Evolutionary conservation across 2,797 vertebrate genomes (phyloP), one percentile per base, ranked within the genome.

Genomic region (Chloroceryle amazona): DNA sequence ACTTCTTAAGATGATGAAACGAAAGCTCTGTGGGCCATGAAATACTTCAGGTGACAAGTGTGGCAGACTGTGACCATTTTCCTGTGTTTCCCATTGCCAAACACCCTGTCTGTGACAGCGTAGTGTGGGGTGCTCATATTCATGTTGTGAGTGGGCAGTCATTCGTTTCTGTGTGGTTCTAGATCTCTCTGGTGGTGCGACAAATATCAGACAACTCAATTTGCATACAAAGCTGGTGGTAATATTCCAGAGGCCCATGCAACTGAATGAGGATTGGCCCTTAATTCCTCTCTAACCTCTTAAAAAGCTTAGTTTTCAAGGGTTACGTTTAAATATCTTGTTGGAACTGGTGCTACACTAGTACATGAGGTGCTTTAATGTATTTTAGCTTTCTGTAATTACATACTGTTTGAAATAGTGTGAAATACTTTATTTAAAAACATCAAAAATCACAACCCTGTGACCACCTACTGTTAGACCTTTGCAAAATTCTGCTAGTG

Each of bases 281-380:
- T 52, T 42, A 31, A 9, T 35, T 86, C 52, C 65, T 57, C 29
- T 62, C 18, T 0, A 0, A 63, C 42, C 31, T 76, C 68, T 41
- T 41, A 41, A 41, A 41, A 82, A 81, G 80, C n/a, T 35, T 12
- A 23, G 7, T 66, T 88, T 65, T 60, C n/a, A 89, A 84, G 33
- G 37, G 68, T 66, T 71, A 86, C 66, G 41, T 72, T 86, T 61
- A 90, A 86, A 71, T 60, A 41, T 51, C 47, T 82, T 92, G 67
- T 13, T 89, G 39, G 75, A 94, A 93, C 46, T 87, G 92, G 92
- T 97, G 96, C 94, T 97, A 93, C 94, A 74, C 31, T 55, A 93
- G 82, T 90, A 92, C 11, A 39, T 8, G 12, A 87, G 95, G 94
- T 96, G 94, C 93, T 97, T 91, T 54, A 83, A 93, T 67, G 1